A percentile compares a stretch with the other conserved stretches of the same genome.
These are phyloP conservation scores for Thunnus albacares DNA, from an alignment of 2,797 vertebrate genomes.

Conservation along the genomic window DNA sequence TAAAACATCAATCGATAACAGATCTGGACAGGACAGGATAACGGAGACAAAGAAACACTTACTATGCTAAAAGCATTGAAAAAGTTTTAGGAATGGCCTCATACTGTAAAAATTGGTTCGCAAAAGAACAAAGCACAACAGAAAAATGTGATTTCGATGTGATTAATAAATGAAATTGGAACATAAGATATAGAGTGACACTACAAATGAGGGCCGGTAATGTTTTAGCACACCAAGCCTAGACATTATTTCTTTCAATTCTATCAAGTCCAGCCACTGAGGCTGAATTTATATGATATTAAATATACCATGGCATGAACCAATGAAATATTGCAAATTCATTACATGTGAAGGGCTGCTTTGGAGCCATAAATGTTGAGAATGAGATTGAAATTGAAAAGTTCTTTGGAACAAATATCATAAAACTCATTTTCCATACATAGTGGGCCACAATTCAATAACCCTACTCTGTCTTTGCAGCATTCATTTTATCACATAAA, in stretches of 20 bases:
- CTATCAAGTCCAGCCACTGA: conserved; percentile 71
- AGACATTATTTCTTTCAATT: conserved; percentile 61
- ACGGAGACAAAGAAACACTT: background rate
- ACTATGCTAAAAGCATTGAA: conserved; percentile 47
- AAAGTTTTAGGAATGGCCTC: conserved; percentile 34
- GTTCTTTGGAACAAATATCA: conserved; percentile 81
- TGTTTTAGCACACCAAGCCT: conserved; percentile 53
- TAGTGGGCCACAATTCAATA: conserved; percentile 69
- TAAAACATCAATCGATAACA: conserved; percentile 34
- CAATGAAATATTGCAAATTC: conserved; percentile 81
- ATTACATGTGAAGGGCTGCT: conserved; percentile 81
- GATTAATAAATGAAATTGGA: conserved; percentile 76
- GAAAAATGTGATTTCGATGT: conserved; percentile 58
- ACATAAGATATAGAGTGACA: conserved; percentile 63
- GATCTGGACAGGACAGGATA: conserved; percentile 25
- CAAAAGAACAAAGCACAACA: conserved; percentile 60
- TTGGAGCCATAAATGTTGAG: conserved; percentile 82
- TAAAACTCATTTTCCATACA: conserved; percentile 76
- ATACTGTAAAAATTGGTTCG: conserved; percentile 62
- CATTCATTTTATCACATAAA: conserved; percentile 73
- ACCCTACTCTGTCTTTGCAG: conserved; percentile 46
- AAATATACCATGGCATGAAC: conserved; percentile 72
- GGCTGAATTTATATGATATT: conserved; percentile 71
- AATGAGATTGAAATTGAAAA: conserved; percentile 87
- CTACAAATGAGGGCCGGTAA: conserved; percentile 53